Percentiles rank a stretch among this genome's conserved stretches.
Conservation (phyloP, 2,888 invertebrate genomes). For the Melieria crassipennis region DNA sequence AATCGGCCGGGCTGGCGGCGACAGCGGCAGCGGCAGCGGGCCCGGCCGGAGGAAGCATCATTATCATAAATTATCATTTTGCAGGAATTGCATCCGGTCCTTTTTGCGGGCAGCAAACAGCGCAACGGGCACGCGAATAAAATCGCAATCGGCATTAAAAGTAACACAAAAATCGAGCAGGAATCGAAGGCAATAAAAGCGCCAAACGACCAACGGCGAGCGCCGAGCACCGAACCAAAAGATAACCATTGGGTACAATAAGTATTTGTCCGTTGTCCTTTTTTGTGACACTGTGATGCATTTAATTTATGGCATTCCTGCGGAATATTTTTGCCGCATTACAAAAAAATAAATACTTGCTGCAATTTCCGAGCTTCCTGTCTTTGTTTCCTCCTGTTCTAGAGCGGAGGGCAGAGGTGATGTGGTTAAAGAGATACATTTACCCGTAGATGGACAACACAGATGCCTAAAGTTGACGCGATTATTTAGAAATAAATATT, state of each 20-base stretch:
- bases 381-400: not conserved
- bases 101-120: not conserved
- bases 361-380: conserved; percentile 29
- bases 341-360: conserved; percentile 13
- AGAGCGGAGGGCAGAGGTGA: too few species aligned
- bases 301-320: conserved; percentile 26
- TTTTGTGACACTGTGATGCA: not conserved
- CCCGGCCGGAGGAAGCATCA: conserved; percentile 51
- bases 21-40: conserved; percentile 14
- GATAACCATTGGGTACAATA: too few species aligned
- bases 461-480: too few species aligned
- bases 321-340: conserved; percentile 16
- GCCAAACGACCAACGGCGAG: conserved; percentile 1
- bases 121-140: too few species aligned
- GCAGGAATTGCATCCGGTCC: conserved; percentile 62
- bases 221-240: too few species aligned
- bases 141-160: conserved; percentile 7
- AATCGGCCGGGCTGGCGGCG: not conserved
- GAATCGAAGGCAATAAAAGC: conserved; percentile 17
- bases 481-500: too few species aligned
- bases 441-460: too few species aligned
- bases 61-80: conserved; percentile 65
- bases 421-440: too few species aligned
- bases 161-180: conserved; percentile 2
- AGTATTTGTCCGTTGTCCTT: not conserved